Conservation (phyloP, 2,113 vertebrate species). For the Spheniscus mendiculus region DNA sequence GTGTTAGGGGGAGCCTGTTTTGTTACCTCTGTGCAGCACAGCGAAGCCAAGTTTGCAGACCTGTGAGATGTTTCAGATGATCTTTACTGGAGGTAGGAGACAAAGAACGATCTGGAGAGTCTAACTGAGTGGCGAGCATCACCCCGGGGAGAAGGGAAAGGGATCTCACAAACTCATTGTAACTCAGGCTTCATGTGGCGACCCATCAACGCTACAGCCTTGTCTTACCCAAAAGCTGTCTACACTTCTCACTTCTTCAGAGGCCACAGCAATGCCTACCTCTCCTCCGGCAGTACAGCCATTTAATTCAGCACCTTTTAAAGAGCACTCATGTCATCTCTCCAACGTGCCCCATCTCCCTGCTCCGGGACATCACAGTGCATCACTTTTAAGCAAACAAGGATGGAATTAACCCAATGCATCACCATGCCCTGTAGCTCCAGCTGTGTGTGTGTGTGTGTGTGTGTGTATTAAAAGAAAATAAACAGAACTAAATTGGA, state of each 20-base stretch:
- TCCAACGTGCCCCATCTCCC: neutral
- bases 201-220: rapidly evolving
- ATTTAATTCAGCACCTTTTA: neutral
- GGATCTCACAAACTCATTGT: neutral
- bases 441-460: neutral
- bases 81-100: neutral
- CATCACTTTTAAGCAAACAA: neutral
- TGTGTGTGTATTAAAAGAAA: neutral
- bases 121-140: neutral
- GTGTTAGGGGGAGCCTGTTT: no score
- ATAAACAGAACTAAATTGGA: conserved; percentile 25
- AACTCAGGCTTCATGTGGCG: rapidly evolving
- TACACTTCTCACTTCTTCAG: neutral
- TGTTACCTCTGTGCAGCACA: neutral
- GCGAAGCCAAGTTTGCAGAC: neutral
- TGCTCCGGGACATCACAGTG: rapidly evolving
- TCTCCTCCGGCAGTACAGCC: neutral
- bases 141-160: neutral
- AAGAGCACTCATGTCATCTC: neutral
- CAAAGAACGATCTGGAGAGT: neutral
- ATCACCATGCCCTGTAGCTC: neutral
- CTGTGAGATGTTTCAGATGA: neutral
- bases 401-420: neutral
- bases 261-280: neutral
- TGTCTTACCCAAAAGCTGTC: neutral